These are phyloP conservation scores for Drosophila dives DNA, from an alignment of 2,888 invertebrate genomes.

Conservation along the genomic window DNA sequence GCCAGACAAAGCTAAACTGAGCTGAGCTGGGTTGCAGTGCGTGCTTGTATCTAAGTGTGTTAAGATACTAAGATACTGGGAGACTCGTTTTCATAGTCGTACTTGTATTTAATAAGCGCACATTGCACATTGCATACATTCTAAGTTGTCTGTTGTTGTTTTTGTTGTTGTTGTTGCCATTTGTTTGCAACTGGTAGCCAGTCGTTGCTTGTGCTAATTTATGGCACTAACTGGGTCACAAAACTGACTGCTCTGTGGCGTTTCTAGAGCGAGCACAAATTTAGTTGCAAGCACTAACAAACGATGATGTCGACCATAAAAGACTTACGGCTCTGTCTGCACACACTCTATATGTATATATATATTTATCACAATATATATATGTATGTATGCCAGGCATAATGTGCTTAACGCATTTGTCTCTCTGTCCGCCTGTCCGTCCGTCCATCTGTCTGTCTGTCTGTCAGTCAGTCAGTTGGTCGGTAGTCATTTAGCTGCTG, in stretches of 20 bases:
- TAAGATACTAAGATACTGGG: constrained; percentile 37
- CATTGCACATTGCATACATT: constrained; percentile 36
- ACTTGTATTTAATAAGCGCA: constrained; percentile 59
- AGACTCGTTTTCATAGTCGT: constrained; percentile 31
- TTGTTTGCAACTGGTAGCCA: constrained; percentile 25
- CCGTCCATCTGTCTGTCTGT: neutral
- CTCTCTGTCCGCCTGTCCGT: constrained; percentile 6
- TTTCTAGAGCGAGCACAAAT: constrained; percentile 70
- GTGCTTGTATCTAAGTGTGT: constrained; percentile 27
- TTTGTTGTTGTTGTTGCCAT: neutral
- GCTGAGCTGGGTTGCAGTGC: constrained; percentile 27
- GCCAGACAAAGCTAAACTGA: constrained; percentile 14
- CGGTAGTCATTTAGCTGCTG: constrained; percentile 27
- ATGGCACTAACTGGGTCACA: constrained; percentile 73
- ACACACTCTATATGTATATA: constrained; percentile 3
- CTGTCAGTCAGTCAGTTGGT: constrained; percentile 42
- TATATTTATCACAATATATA: constrained; percentile 8
- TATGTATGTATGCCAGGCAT: constrained; percentile 50
- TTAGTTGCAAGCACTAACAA: constrained; percentile 38
- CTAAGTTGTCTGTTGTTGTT: constrained; percentile 33
- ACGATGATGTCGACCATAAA: constrained; percentile 64
- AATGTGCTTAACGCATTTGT: constrained; percentile 67
- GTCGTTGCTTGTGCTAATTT: constrained; percentile 68
- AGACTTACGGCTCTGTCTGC: constrained; percentile 53
- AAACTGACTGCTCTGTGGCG: constrained; percentile 39